phyloP scores from a whole-genome alignment of 2,888 invertebrate genomes.

The Flexamia atlantica region DNA sequence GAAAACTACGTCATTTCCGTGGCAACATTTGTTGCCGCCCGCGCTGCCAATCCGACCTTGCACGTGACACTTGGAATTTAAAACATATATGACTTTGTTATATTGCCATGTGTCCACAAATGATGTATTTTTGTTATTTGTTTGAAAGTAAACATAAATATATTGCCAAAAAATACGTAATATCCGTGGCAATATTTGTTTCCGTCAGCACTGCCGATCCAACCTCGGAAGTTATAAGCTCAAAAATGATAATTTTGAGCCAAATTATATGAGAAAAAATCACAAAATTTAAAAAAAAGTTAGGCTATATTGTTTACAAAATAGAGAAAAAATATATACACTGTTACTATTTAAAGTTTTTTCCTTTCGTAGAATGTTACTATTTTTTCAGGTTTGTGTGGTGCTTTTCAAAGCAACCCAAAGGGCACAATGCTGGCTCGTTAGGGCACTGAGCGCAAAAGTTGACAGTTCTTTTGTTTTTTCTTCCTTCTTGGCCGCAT shows the following conservation, averaged over 20 bases:
- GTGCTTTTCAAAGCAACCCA: not conserved
- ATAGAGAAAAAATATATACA: not conserved
- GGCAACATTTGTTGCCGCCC: too few relatives aligned
- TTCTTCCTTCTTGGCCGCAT: not conserved
- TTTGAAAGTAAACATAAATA: not conserved
- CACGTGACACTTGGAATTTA: too few relatives aligned
- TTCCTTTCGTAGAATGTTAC: conserved; percentile 1
- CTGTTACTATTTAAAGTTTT: not conserved
- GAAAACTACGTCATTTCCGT: too few relatives aligned
- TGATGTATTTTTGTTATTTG: too few relatives aligned
- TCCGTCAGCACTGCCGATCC: not conserved
- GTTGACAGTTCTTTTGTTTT: not conserved
- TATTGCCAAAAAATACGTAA: not conserved
- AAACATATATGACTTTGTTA: too few relatives aligned
- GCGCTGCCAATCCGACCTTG: not conserved
- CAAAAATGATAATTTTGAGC: not conserved
- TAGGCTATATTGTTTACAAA: not conserved
- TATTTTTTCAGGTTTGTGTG: not conserved
- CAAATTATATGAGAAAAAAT: not conserved
- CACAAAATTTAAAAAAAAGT: not conserved
- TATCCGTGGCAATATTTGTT: too few relatives aligned
- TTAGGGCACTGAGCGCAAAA: not conserved
- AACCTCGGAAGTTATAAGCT: not conserved
- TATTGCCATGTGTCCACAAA: too few relatives aligned
- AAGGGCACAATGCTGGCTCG: not conserved